These are phyloP conservation scores for Lepeophtheirus nordmannii DNA, from an alignment of 2,888 invertebrate genomes.

Conservation along the genomic window DNA sequence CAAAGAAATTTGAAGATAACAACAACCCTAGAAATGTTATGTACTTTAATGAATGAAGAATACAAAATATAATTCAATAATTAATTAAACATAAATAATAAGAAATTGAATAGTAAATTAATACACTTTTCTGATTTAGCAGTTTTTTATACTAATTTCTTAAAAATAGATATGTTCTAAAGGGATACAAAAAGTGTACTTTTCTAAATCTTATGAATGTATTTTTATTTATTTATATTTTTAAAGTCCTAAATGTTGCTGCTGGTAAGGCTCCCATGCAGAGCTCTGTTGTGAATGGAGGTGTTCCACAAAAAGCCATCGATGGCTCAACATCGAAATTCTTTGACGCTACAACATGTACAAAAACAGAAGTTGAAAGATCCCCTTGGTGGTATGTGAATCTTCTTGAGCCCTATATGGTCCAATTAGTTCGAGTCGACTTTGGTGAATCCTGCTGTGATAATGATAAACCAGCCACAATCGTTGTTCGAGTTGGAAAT, in stretches of 20 bases:
- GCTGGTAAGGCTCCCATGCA: constrained; percentile 92
- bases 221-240: background rate
- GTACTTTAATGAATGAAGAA: too few relatives aligned
- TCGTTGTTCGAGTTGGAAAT: constrained; percentile 78
- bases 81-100: too few relatives aligned
- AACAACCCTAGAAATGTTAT: too few relatives aligned
- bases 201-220: too few relatives aligned
- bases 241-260: constrained; percentile 74
- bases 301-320: constrained; percentile 74
- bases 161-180: too few relatives aligned
- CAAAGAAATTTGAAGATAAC: too few relatives aligned
- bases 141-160: too few relatives aligned
- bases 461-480: constrained; percentile 55
- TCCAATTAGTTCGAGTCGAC: constrained; percentile 73
- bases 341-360: constrained; percentile 69
- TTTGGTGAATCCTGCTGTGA: constrained; percentile 82
- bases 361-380: constrained; percentile 62
- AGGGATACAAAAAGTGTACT: too few relatives aligned
- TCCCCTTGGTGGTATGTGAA: constrained; percentile 92
- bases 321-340: constrained; percentile 73
- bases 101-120: too few relatives aligned
- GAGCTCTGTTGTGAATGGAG: constrained; percentile 40
- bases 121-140: too few relatives aligned
- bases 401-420: constrained; percentile 83
- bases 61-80: too few relatives aligned